Evolutionary conservation across 2,888 invertebrate genomes (phyloP).

Genomic region (Theodoxus fluviatilis): DNA sequence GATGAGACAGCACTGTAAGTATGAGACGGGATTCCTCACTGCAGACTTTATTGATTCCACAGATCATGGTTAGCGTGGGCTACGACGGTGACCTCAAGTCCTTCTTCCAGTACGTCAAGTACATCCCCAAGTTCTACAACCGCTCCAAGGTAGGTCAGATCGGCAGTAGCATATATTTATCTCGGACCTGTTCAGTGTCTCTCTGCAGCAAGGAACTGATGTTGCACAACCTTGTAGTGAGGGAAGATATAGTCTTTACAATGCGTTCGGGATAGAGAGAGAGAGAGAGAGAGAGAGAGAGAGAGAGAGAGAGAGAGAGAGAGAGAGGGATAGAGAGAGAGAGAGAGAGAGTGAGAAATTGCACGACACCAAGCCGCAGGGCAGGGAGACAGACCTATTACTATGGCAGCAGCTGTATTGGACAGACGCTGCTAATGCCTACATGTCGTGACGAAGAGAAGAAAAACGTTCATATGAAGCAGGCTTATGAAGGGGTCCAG

Average conservation of each 20-base stretch:
- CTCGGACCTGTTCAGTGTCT: no score
- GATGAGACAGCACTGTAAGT: no score
- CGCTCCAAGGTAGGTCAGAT: slow-evolving; percentile 43
- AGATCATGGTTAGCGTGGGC: slow-evolving; percentile 40
- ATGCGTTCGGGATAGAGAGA: neutral
- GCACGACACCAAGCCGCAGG: no score
- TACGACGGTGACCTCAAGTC: slow-evolving; percentile 46
- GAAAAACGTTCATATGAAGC: no score
- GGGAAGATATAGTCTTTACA: neutral
- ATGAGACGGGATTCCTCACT: no score
- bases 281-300: neutral
- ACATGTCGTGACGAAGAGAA: no score
- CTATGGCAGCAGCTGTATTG: no score
- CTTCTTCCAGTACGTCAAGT: slow-evolving; percentile 52
- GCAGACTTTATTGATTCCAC: slow-evolving; percentile 7
- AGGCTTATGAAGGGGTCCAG: no score
- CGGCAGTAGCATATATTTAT: neutral
- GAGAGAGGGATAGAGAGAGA: slow-evolving; percentile 8
- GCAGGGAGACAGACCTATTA: no score
- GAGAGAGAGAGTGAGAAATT: neutral
- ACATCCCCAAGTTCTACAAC: slow-evolving; percentile 50
- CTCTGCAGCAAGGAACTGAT: no score
- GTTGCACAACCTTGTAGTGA: neutral
- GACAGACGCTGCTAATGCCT: no score
- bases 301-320: slow-evolving; percentile 15